Evolutionary conservation across 1,140 invertebrate species (phyloP).

Genomic region (Pomacea maculata): DNA sequence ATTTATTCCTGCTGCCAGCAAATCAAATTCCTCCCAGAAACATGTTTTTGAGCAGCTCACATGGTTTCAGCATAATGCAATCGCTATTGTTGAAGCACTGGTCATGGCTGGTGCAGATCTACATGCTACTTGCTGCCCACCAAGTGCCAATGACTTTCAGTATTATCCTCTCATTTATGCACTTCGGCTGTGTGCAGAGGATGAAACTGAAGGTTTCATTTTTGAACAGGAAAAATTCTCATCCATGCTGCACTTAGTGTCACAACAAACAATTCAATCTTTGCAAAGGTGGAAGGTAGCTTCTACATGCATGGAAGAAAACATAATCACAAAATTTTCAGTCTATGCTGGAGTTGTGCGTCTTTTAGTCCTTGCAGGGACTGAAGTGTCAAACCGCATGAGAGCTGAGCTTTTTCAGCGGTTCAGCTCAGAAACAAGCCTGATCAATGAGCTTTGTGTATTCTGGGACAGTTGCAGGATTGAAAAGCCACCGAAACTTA

Average conservation of each 20-base stretch:
- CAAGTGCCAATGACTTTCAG: neutral
- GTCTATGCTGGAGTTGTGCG: constrained; percentile 41
- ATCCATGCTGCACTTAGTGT: constrained; percentile 18
- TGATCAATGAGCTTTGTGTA: constrained; percentile 39
- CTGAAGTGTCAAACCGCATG: constrained; percentile 13
- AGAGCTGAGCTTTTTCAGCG: constrained; percentile 16
- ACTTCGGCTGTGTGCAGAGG: constrained; percentile 29
- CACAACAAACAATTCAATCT: constrained; percentile 15
- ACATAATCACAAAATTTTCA: constrained; percentile 16
- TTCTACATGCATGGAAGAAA: neutral
- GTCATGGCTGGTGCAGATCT: constrained; percentile 37
- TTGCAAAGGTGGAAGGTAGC: neutral
- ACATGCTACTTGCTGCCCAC: constrained; percentile 17
- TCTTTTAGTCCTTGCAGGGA: constrained; percentile 34
- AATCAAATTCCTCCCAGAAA: neutral
- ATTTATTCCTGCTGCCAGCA: neutral
- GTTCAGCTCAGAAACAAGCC: constrained; percentile 10
- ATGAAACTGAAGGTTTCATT: constrained; percentile 24
- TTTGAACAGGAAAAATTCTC: constrained; percentile 12
- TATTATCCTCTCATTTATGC: constrained; percentile 28
- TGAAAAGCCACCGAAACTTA: constrained; percentile 31
- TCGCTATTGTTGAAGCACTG: constrained; percentile 38
- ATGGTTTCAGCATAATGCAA: constrained; percentile 32
- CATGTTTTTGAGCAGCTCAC: constrained; percentile 16
- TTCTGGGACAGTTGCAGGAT: constrained; percentile 34